Evolutionary conservation across 2,797 vertebrate genomes (phyloP).

Genomic region (Sylvilagus floridanus): DNA sequence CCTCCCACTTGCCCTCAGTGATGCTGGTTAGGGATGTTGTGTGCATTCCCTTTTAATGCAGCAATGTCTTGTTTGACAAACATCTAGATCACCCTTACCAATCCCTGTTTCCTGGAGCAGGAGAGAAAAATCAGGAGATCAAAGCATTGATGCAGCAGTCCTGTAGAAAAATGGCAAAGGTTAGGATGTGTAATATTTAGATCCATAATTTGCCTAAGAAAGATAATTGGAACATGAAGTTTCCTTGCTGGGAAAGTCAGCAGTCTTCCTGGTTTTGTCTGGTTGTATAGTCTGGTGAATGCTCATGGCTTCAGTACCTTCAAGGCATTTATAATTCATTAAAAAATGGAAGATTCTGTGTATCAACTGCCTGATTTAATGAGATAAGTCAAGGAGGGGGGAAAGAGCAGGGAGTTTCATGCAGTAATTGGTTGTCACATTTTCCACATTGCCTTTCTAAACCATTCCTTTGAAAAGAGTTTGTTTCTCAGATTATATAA

Average conservation of each 20-base stretch:
- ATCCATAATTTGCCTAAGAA: slow-evolving; percentile 60
- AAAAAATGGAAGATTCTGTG: slow-evolving; percentile 53
- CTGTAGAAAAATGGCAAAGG: slow-evolving; percentile 57
- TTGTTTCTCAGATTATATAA: slow-evolving; percentile 41
- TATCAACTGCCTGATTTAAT: slow-evolving; percentile 67
- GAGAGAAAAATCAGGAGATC: slow-evolving; percentile 67
- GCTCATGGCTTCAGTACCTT: slow-evolving; percentile 44
- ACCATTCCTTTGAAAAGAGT: background rate
- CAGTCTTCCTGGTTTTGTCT: slow-evolving; percentile 53
- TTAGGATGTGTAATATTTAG: slow-evolving; percentile 64
- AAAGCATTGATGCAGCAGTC: slow-evolving; percentile 37
- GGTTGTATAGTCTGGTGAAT: background rate
- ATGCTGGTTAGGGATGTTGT: background rate
- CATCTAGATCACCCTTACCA: background rate
- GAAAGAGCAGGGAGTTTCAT: background rate
- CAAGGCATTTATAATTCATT: slow-evolving; percentile 70
- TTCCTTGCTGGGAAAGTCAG: slow-evolving; percentile 47
- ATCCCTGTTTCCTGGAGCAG: slow-evolving; percentile 58
- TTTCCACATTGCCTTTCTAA: slow-evolving; percentile 46
- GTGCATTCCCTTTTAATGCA: slow-evolving; percentile 48
- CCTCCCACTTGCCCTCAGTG: slow-evolving; percentile 8
- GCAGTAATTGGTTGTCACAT: slow-evolving; percentile 53
- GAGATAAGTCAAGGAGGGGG: slow-evolving; percentile 68
- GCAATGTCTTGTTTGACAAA: slow-evolving; percentile 51
- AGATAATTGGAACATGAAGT: slow-evolving; percentile 68